phyloP scores from a whole-genome alignment of 2,797 vertebrate genomes.

The Falco novaeseelandiae region DNA sequence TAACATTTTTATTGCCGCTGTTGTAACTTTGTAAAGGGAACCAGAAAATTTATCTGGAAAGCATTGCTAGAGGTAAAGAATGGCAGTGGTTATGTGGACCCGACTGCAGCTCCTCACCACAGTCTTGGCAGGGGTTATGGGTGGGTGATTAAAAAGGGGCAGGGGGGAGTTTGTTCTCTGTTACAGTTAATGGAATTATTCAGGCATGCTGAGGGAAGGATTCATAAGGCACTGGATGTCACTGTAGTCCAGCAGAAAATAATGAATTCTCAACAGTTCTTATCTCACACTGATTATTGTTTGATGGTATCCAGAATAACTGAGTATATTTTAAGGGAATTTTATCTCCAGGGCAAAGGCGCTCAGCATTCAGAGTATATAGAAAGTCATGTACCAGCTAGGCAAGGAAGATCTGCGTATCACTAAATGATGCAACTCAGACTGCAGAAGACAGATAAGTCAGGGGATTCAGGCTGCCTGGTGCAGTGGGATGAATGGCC shows the following conservation, averaged over 20 bases:
- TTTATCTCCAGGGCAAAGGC: constrained; percentile 31
- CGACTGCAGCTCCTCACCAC: neutral
- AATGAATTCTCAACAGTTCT: constrained; percentile 48
- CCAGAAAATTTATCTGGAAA: neutral
- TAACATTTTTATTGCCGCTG: constrained; percentile 43
- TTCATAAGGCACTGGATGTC: constrained; percentile 58
- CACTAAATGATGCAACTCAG: neutral
- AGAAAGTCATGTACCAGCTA: neutral
- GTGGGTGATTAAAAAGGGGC: constrained; percentile 5
- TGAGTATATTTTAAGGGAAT: constrained; percentile 38
- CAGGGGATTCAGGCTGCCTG: neutral
- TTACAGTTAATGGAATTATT: constrained; percentile 51
- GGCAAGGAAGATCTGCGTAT: neutral
- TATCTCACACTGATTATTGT: constrained; percentile 51
- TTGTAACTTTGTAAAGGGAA: constrained; percentile 13
- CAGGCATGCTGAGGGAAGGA: constrained; percentile 44
- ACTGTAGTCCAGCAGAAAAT: constrained; percentile 57
- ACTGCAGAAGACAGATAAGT: constrained; percentile 7
- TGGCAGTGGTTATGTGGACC: neutral
- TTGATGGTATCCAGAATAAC: constrained; percentile 56
- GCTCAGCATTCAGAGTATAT: neutral
- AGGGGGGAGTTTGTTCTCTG: neutral
- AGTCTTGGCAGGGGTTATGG: constrained; percentile 15
- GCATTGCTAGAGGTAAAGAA: constrained; percentile 20
- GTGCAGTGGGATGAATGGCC: neutral